Evolutionary conservation across 2,113 vertebrate species (phyloP).

Genomic region (Benitochromis conjunctus): DNA sequence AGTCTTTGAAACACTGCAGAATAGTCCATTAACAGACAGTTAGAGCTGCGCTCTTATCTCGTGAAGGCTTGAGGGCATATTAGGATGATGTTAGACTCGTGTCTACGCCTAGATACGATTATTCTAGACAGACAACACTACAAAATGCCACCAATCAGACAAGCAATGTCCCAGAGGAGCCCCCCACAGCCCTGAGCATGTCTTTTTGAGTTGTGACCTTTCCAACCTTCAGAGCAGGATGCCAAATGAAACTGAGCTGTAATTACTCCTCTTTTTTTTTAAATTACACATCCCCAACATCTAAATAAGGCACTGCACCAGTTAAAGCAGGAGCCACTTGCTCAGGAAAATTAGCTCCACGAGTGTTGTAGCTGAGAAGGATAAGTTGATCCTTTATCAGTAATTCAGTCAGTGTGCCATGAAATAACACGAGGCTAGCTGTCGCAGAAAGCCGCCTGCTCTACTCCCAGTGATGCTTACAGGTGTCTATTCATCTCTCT

Average conservation of each 20-base stretch:
- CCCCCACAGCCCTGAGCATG: not conserved
- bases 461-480: slow-evolving; percentile 39
- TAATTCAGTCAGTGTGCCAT: slow-evolving; percentile 48
- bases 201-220: slow-evolving; percentile 14
- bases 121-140: not conserved
- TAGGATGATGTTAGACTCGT: not conserved
- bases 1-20: not conserved
- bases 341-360: not conserved
- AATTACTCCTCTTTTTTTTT: not conserved
- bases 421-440: slow-evolving; percentile 45
- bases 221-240: not conserved
- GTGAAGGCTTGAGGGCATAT: not conserved
- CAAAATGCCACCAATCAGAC: slow-evolving; percentile 31
- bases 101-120: not conserved
- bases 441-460: slow-evolving; percentile 45
- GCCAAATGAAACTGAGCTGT: not conserved
- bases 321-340: not conserved
- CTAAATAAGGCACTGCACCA: not conserved
- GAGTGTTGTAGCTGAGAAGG: slow-evolving; percentile 14
- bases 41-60: not conserved
- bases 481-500: slow-evolving; percentile 60
- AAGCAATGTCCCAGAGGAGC: not conserved
- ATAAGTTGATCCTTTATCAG: slow-evolving; percentile 35
- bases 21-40: not conserved
- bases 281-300: not conserved